Evolutionary conservation across 2,888 invertebrate species (phyloP).

Genomic region (Cyrtodaria siliqua): DNA sequence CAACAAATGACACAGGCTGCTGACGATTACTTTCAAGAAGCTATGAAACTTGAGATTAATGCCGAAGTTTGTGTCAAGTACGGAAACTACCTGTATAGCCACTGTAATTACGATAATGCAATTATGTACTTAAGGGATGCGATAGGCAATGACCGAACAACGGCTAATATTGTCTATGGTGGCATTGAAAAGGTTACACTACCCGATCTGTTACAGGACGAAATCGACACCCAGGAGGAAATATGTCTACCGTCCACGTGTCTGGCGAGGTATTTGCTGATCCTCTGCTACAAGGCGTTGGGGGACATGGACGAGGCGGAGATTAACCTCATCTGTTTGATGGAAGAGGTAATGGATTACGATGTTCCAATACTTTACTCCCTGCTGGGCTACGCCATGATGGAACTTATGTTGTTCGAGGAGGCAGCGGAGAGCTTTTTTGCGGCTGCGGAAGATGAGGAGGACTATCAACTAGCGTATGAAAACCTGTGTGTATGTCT

Average conservation of each 20-base stretch:
- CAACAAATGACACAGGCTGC: conserved; percentile 79
- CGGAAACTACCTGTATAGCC: conserved; percentile 84
- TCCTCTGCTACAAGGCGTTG: conserved; percentile 82
- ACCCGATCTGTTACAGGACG: conserved; percentile 83
- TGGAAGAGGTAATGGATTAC: conserved; percentile 74
- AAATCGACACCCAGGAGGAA: conserved; percentile 83
- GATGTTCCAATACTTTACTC: conserved; percentile 79
- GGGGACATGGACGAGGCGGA: conserved; percentile 77
- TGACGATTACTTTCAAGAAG: conserved; percentile 83
- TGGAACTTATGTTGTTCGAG: conserved; percentile 81
- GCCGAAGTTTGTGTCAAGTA: conserved; percentile 82
- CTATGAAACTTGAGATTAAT: conserved; percentile 77
- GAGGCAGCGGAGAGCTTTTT: conserved; percentile 82
- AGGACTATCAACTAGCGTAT: conserved; percentile 78
- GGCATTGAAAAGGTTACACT: conserved; percentile 84
- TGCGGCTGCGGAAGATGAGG: conserved; percentile 76
- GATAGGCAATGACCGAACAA: conserved; percentile 64
- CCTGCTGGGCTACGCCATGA: conserved; percentile 83
- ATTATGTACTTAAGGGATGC: conserved; percentile 79
- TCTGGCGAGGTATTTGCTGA: conserved; percentile 80
- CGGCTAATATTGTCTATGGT: conserved; percentile 75
- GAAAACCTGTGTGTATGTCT: conserved; percentile 83
- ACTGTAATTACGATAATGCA: conserved; percentile 81
- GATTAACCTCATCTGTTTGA: conserved; percentile 74
- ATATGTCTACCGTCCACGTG: conserved; percentile 80